These are phyloP conservation scores for Paedocypris micromegethes DNA, from an alignment of 2,797 vertebrate genomes.

Conservation along the genomic window DNA sequence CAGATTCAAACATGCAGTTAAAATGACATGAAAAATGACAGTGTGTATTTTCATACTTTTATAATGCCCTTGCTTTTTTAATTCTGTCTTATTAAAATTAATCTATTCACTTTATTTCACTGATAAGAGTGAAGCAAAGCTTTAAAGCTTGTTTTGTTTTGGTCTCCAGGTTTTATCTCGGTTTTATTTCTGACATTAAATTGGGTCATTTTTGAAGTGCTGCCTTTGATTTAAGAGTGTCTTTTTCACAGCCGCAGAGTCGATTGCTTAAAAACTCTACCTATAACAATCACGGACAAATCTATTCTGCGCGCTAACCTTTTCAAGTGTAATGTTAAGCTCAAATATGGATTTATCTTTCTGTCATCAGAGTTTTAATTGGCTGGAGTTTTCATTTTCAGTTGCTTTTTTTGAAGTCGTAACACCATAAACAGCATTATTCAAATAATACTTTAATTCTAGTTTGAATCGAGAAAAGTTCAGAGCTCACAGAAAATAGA, in stretches of 20 bases:
- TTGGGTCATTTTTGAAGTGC: slow-evolving; percentile 42
- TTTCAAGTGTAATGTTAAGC: not conserved
- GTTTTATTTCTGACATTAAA: slow-evolving; percentile 45
- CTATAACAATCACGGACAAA: not conserved
- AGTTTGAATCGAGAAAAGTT: slow-evolving; percentile 11
- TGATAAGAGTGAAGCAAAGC: slow-evolving; percentile 44
- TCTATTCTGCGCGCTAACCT: not conserved
- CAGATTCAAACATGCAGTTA: no score
- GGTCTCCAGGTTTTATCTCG: slow-evolving; percentile 11
- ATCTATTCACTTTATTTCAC: slow-evolving; percentile 48
- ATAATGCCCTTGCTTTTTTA: slow-evolving; percentile 47
- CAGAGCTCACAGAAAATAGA: not conserved
- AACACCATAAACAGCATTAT: not conserved
- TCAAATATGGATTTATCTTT: not conserved
- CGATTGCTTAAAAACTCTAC: slow-evolving; percentile 13
- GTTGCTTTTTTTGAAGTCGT: slow-evolving; percentile 1
- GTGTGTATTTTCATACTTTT: slow-evolving; percentile 39
- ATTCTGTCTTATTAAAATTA: slow-evolving; percentile 47
- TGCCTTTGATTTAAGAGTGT: slow-evolving; percentile 41
- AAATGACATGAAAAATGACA: slow-evolving; percentile 40
- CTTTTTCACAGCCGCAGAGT: slow-evolving; percentile 1
- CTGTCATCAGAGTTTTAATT: not conserved
- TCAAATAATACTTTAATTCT: not conserved
- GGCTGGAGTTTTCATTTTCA: not conserved
- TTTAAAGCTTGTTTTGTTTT: slow-evolving; percentile 46